phyloP scores from a whole-genome alignment of 2,888 invertebrate genomes.

The Stictocephala bisonia region DNA sequence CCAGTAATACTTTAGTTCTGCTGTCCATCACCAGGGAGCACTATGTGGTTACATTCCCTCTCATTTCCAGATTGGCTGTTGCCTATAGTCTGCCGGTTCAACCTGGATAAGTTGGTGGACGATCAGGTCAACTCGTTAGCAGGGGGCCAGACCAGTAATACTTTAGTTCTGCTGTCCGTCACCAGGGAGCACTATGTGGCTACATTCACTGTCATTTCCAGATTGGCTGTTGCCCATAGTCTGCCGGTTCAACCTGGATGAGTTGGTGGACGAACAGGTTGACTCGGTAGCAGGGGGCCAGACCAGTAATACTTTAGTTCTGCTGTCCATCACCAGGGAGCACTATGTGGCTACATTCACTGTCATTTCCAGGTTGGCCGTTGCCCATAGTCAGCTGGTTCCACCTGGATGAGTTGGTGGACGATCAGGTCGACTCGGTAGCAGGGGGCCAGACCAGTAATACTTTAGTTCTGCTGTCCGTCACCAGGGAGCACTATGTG shows the following conservation, averaged over 20 bases:
- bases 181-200: constrained; percentile 34
- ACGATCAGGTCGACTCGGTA: constrained; percentile 1
- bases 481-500: constrained; percentile 34
- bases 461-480: constrained; percentile 23
- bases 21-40: constrained; percentile 26
- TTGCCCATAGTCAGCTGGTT: constrained; percentile 35
- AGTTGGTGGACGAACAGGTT: constrained; percentile 10
- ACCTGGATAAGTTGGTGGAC: constrained; percentile 16
- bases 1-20: constrained; percentile 37
- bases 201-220: neutral
- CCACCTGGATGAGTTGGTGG: constrained; percentile 7
- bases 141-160: constrained; percentile 34
- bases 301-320: constrained; percentile 37
- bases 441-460: constrained; percentile 28
- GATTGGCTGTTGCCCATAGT: constrained; percentile 27
- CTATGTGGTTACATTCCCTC: constrained; percentile 15
- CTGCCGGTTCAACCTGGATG: constrained; percentile 21
- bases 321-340: constrained; percentile 30
- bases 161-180: constrained; percentile 23
- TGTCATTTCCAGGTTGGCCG: constrained; percentile 22
- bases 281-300: neutral
- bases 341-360: constrained; percentile 21
- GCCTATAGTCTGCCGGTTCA: constrained; percentile 31
- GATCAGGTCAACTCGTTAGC: neutral
- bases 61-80: constrained; percentile 15